Evolutionary conservation across 2,797 vertebrate genomes (phyloP).

Genomic region (Rhabdophis nuchalis): DNA sequence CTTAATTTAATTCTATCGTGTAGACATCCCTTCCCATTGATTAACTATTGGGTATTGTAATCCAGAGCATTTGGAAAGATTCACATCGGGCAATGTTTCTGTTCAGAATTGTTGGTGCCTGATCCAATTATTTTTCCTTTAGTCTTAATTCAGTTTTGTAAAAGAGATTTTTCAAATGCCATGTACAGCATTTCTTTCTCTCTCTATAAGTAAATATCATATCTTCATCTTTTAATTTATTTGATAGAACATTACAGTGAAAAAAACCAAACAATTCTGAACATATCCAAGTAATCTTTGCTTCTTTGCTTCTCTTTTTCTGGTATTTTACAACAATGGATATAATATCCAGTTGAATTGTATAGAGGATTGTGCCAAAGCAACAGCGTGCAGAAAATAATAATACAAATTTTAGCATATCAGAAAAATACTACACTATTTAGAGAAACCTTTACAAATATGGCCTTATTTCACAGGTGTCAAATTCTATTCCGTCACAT

Average conservation of each 20-base stretch:
- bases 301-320: background rate
- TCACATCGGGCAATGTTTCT: background rate
- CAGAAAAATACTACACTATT: slow-evolving; percentile 12
- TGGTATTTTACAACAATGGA: background rate
- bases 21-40: background rate
- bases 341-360: background rate
- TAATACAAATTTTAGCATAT: background rate
- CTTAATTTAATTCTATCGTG: background rate
- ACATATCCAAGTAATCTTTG: background rate
- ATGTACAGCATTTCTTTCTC: background rate
- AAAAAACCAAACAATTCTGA: background rate
- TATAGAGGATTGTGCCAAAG: slow-evolving; percentile 11
- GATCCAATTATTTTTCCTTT: background rate
- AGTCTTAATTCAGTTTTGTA: background rate
- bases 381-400: background rate
- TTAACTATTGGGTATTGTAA: background rate
- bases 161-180: background rate
- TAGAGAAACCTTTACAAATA: slow-evolving; percentile 24
- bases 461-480: slow-evolving; percentile 13
- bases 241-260: background rate
- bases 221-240: background rate
- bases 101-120: background rate
- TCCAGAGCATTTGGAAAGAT: background rate
- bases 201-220: background rate
- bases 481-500: accelerated